Conservation (phyloP, 2,888 invertebrate genomes). For the Euproctis similis region DNA sequence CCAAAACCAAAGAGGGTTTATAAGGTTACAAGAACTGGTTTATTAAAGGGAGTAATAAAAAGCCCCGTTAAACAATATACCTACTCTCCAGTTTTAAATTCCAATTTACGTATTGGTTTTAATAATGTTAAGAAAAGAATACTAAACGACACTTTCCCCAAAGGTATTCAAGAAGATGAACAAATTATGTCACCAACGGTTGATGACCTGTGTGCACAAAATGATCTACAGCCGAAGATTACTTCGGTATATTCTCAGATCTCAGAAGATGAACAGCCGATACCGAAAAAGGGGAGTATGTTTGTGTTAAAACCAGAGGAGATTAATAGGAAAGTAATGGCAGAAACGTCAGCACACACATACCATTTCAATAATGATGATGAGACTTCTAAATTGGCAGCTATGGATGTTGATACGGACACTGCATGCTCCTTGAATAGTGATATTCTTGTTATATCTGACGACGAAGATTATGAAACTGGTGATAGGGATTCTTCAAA, state of each 20-base stretch:
- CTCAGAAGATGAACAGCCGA: constrained; percentile 6
- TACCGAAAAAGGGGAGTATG: constrained; percentile 34
- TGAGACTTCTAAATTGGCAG: neutral
- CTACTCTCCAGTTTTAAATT: too few relatives aligned
- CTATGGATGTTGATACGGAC: neutral
- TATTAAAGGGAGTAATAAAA: neutral
- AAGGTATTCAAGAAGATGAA: neutral
- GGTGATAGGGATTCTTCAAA: too few relatives aligned
- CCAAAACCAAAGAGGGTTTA: neutral
- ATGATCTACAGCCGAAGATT: constrained; percentile 39
- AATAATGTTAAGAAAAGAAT: neutral
- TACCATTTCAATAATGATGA: neutral
- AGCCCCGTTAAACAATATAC: neutral
- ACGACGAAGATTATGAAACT: constrained; percentile 21
- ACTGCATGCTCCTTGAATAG: constrained; percentile 9
- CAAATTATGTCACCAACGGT: constrained; percentile 2
- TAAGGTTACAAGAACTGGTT: neutral
- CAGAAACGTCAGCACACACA: constrained; percentile 3
- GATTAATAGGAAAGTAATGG: constrained; percentile 47
- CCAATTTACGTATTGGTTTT: neutral
- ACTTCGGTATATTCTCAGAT: constrained; percentile 24
- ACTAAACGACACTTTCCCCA: neutral
- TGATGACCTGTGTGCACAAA: constrained; percentile 26
- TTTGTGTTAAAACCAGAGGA: constrained; percentile 63
- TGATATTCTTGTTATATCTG: constrained; percentile 33